These are phyloP conservation scores for Condylostylus longicornis DNA, from an alignment of 1,140 invertebrate species.

Conservation along the genomic window DNA sequence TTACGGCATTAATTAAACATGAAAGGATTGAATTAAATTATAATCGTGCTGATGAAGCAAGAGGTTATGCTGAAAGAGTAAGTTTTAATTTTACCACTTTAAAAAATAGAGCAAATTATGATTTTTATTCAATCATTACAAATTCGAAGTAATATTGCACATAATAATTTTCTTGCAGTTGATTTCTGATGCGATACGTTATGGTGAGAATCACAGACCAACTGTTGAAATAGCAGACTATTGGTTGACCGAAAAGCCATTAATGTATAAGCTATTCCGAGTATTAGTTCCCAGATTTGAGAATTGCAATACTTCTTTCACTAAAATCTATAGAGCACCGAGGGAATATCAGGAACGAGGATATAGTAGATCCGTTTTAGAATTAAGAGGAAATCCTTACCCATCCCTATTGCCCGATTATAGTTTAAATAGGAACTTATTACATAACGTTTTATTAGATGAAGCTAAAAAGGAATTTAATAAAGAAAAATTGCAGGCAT, in stretches of 20 bases:
- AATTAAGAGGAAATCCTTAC: slow-evolving; percentile 62
- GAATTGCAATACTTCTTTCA: slow-evolving; percentile 52
- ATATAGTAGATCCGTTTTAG: slow-evolving; percentile 49
- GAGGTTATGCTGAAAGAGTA: slow-evolving; percentile 77
- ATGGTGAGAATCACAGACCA: slow-evolving; percentile 66
- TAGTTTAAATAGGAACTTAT: slow-evolving; percentile 41
- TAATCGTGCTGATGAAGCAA: slow-evolving; percentile 60
- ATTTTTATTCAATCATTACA: too few relatives aligned
- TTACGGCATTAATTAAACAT: slow-evolving; percentile 73
- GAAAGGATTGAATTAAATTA: slow-evolving; percentile 75
- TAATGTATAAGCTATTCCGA: slow-evolving; percentile 87
- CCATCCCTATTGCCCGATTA: slow-evolving; percentile 41
- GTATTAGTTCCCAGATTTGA: slow-evolving; percentile 72
- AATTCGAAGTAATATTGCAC: not conserved
- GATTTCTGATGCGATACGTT: slow-evolving; percentile 71
- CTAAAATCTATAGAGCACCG: slow-evolving; percentile 55
- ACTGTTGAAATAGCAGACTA: slow-evolving; percentile 84
- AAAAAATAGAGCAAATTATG: too few relatives aligned
- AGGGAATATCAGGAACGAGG: slow-evolving; percentile 39
- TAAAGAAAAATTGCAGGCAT: slow-evolving; percentile 23
- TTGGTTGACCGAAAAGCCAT: slow-evolving; percentile 78
- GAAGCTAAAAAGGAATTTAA: slow-evolving; percentile 53
- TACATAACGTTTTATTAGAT: slow-evolving; percentile 55
- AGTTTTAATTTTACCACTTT: too few relatives aligned
- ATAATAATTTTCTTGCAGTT: slow-evolving; percentile 44